Conservation (phyloP, 2,888 invertebrate species). For the Drosophila phalerata region DNA sequence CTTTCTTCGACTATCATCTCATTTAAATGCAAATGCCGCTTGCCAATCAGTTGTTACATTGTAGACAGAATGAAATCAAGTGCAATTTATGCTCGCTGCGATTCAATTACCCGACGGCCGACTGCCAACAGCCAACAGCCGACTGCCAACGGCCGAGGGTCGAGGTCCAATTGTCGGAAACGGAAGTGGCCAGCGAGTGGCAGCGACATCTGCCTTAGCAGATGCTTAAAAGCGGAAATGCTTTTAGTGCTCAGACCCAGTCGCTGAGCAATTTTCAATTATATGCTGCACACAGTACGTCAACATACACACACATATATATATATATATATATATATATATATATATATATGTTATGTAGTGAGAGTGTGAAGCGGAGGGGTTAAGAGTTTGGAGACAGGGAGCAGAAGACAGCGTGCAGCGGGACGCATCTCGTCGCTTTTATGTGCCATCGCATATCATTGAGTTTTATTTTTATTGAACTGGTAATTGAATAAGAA, state of each 20-base stretch:
- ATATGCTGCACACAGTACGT: slow-evolving; percentile 38
- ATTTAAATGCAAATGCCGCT: slow-evolving; percentile 69
- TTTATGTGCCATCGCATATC: slow-evolving; percentile 65
- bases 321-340: background rate
- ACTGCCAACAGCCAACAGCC: background rate
- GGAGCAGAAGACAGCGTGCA: no score
- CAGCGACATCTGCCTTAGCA: slow-evolving; percentile 29
- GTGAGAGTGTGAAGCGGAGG: background rate
- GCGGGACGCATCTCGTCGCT: slow-evolving; percentile 30
- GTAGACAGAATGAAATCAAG: slow-evolving; percentile 61
- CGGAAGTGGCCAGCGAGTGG: slow-evolving; percentile 47
- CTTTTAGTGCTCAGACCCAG: slow-evolving; percentile 40
- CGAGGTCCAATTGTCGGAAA: slow-evolving; percentile 34
- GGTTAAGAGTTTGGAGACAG: no score
- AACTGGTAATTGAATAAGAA: slow-evolving; percentile 76
- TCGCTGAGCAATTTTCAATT: slow-evolving; percentile 46
- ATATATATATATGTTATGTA: background rate
- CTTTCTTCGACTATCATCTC: slow-evolving; percentile 16
- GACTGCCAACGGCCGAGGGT: background rate
- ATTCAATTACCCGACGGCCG: slow-evolving; percentile 59
- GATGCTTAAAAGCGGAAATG: slow-evolving; percentile 45
- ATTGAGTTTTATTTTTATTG: slow-evolving; percentile 76
- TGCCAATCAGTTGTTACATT: slow-evolving; percentile 55
- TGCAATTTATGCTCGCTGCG: slow-evolving; percentile 58
- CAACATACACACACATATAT: slow-evolving; percentile 3